phyloP scores from a whole-genome alignment of 2,113 vertebrate genomes.

The Ochotona curzoniae region DNA sequence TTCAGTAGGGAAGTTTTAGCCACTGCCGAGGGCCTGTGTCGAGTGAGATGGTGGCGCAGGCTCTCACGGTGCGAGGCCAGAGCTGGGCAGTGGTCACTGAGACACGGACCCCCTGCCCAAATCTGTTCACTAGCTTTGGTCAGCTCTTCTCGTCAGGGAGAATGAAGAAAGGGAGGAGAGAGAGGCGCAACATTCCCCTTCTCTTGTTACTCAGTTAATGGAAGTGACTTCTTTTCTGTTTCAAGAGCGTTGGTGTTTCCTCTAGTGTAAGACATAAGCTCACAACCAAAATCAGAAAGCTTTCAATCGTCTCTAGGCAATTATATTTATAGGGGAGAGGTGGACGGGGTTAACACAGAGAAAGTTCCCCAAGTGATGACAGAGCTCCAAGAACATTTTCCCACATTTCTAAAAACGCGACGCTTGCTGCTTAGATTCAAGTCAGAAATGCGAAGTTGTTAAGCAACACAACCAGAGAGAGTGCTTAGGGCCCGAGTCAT shows the following conservation, averaged over 20 bases:
- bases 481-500: slow-evolving; percentile 46
- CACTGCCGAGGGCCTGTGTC: neutral
- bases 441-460: slow-evolving; percentile 65
- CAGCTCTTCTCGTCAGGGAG: neutral
- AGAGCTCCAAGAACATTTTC: slow-evolving; percentile 64
- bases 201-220: neutral
- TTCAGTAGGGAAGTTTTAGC: neutral
- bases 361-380: neutral
- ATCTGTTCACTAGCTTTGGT: neutral
- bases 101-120: neutral
- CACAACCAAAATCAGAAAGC: neutral
- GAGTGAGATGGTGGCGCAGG: too few species aligned
- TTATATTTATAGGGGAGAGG: neutral
- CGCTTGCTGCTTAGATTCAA: slow-evolving; percentile 67
- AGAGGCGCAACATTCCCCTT: neutral
- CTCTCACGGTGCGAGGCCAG: too few species aligned
- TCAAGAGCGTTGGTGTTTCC: neutral
- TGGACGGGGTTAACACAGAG: neutral
- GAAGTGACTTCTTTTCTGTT: slow-evolving; percentile 20
- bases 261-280: neutral
- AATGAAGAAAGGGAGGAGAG: neutral
- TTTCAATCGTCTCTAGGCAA: neutral
- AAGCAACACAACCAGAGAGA: slow-evolving; percentile 67
- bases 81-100: neutral
- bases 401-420: slow-evolving; percentile 72